Percentiles rank a stretch among this genome's conserved stretches.
These are phyloP conservation scores for Anguilla anguilla DNA, from an alignment of 2,797 vertebrate genomes.

Conservation along the genomic window DNA sequence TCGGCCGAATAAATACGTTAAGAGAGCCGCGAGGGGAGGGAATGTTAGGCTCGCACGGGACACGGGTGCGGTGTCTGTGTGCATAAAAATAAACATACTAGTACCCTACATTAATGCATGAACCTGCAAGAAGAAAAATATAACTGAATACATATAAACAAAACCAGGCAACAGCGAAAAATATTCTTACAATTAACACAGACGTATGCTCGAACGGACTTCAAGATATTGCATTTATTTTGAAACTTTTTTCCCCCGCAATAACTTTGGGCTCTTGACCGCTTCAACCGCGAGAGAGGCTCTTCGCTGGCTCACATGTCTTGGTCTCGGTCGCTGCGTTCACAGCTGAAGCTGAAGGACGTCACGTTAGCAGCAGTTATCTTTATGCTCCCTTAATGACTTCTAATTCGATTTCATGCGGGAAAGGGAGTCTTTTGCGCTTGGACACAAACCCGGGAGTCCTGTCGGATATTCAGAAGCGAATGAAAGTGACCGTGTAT, in stretches of 20 bases:
- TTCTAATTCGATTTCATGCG: constrained; percentile 55
- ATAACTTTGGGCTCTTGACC: constrained; percentile 30
- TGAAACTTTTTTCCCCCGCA: constrained; percentile 22
- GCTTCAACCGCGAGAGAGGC: constrained; percentile 53
- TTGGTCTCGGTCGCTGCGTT: constrained; percentile 48
- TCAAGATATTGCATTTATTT: constrained; percentile 30
- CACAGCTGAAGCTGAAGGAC: constrained; percentile 58
- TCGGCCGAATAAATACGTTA: constrained; percentile 76
- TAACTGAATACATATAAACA: constrained; percentile 25
- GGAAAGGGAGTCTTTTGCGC: constrained; percentile 56
- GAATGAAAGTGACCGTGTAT: constrained; percentile 8
- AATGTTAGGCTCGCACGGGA: constrained; percentile 70
- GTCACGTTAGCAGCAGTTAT: constrained; percentile 32
- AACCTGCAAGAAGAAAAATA: constrained; percentile 29
- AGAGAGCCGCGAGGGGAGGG: constrained; percentile 62
- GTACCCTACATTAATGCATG: constrained; percentile 22
- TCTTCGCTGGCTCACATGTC: constrained; percentile 42
- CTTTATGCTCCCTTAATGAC: constrained; percentile 39
- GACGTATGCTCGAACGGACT: constrained; percentile 10
- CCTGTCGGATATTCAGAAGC: constrained; percentile 35
- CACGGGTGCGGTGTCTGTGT: constrained; percentile 59
- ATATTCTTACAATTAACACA: constrained; percentile 30
- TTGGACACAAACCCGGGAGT: constrained; percentile 42
- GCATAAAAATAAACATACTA: constrained; percentile 41
- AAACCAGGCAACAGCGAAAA: constrained; percentile 29